These are phyloP conservation scores for Volucella inflata DNA, from an alignment of 2,888 invertebrate genomes.

Conservation along the genomic window DNA sequence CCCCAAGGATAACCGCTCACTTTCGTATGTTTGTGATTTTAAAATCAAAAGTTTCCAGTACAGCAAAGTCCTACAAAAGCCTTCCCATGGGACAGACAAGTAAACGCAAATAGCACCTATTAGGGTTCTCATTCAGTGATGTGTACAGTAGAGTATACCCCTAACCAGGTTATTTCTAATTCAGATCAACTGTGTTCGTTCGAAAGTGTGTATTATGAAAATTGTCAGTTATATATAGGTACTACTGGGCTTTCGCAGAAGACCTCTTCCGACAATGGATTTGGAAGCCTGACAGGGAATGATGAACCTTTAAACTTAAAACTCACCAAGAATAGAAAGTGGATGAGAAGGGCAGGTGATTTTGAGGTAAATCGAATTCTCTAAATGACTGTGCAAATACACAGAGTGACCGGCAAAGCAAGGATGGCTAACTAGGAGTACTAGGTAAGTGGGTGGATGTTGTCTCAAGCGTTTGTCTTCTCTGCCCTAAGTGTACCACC, in stretches of 20 bases:
- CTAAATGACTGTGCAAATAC: constrained; percentile 74
- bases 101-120: constrained; percentile 69
- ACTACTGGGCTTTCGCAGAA: constrained; percentile 59
- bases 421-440: constrained; percentile 60
- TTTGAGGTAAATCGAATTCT: constrained; percentile 42
- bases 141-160: too few species aligned
- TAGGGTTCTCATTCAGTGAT: constrained; percentile 69
- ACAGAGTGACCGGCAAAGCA: constrained; percentile 48
- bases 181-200: constrained; percentile 34
- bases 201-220: background rate
- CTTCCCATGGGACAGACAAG: constrained; percentile 61
- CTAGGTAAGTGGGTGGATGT: constrained; percentile 66
- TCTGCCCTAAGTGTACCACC: constrained; percentile 44
- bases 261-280: constrained; percentile 54
- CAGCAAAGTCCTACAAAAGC: constrained; percentile 35
- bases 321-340: constrained; percentile 43
- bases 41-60: constrained; percentile 18
- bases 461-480: constrained; percentile 69
- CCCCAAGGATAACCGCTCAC: background rate
- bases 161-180: background rate
- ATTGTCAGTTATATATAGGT: constrained; percentile 60
- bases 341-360: constrained; percentile 2
- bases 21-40: constrained; percentile 53
- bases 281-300: constrained; percentile 56
- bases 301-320: constrained; percentile 72